A percentile compares a stretch with the other conserved stretches of the same genome.
Evolutionary conservation across 2,888 invertebrate species (phyloP).

Genomic region (Pycnomerus fuliginosus): DNA sequence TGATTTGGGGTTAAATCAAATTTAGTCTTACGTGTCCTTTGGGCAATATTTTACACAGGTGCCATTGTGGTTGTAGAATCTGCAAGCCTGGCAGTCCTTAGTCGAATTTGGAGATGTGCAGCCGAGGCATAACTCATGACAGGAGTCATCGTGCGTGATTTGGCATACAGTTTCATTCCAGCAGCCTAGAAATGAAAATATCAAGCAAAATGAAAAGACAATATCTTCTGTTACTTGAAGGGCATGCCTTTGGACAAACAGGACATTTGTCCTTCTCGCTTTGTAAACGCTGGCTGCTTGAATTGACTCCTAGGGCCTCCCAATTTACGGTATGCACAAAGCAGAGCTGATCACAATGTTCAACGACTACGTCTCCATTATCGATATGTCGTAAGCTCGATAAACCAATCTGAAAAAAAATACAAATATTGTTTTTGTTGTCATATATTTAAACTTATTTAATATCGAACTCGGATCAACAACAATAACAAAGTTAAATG

Average conservation of each 20-base stretch:
- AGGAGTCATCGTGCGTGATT: slow-evolving; percentile 53
- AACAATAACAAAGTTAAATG: too few relatives aligned
- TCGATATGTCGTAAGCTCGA: slow-evolving; percentile 71
- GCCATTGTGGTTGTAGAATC: slow-evolving; percentile 51
- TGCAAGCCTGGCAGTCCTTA: slow-evolving; percentile 68
- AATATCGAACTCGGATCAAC: too few relatives aligned
- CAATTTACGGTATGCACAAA: slow-evolving; percentile 72
- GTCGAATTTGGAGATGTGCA: slow-evolving; percentile 58
- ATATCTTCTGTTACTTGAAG: too few relatives aligned
- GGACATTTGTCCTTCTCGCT: too few relatives aligned
- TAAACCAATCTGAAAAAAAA: slow-evolving; percentile 67
- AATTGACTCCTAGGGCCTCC: too few relatives aligned
- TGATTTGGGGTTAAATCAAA: background rate
- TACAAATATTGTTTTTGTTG: too few relatives aligned
- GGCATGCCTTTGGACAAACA: too few relatives aligned
- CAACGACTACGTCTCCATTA: slow-evolving; percentile 78
- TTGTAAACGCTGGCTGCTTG: too few relatives aligned
- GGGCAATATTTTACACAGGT: slow-evolving; percentile 61
- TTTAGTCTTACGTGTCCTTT: slow-evolving; percentile 55
- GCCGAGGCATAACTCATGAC: slow-evolving; percentile 77
- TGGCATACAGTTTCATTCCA: slow-evolving; percentile 58
- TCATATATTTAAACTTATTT: too few relatives aligned
- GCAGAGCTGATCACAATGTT: slow-evolving; percentile 75
- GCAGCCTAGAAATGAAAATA: slow-evolving; percentile 44
- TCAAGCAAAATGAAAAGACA: too few relatives aligned